Percentiles rank a stretch among this genome's conserved stretches.
phyloP scores from a whole-genome alignment of 2,113 vertebrate species.

The Malurus elegans region DNA sequence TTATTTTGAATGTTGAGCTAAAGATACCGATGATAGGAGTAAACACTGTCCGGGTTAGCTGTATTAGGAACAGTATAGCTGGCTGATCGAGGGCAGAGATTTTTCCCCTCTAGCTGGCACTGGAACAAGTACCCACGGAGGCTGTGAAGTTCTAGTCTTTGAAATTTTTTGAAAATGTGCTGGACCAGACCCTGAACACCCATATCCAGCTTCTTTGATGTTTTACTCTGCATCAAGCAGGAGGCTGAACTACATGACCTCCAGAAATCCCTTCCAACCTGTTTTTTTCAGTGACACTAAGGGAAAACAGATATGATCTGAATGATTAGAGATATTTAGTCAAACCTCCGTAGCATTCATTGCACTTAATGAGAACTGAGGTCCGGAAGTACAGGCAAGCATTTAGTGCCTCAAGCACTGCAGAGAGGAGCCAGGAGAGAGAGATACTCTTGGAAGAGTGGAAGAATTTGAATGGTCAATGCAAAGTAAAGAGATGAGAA shows the following conservation, averaged over 20 bases:
- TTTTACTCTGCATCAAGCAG: background rate
- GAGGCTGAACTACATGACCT: background rate
- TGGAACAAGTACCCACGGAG: background rate
- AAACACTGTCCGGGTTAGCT: background rate
- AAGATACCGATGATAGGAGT: background rate
- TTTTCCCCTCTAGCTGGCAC: background rate
- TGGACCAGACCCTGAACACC: background rate
- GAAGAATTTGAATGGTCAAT: background rate
- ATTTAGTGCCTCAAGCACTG: background rate
- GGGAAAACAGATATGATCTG: background rate
- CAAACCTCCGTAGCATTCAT: background rate
- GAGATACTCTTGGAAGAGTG: background rate
- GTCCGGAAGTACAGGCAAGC: background rate
- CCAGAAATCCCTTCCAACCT: background rate
- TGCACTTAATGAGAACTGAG: background rate
- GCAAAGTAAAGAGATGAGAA: background rate
- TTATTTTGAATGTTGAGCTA: background rate
- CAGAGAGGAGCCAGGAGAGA: background rate
- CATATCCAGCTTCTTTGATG: background rate
- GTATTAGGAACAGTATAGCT: background rate
- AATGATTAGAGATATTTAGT: background rate
- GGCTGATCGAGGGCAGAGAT: background rate
- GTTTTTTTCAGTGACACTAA: background rate
- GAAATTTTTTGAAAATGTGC: background rate
- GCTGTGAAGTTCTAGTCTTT: background rate